Percentiles rank a stretch among this genome's conserved stretches.
Evolutionary conservation across 1,140 invertebrate genomes (phyloP).

Genomic region (Tetragonula clypearis): DNA sequence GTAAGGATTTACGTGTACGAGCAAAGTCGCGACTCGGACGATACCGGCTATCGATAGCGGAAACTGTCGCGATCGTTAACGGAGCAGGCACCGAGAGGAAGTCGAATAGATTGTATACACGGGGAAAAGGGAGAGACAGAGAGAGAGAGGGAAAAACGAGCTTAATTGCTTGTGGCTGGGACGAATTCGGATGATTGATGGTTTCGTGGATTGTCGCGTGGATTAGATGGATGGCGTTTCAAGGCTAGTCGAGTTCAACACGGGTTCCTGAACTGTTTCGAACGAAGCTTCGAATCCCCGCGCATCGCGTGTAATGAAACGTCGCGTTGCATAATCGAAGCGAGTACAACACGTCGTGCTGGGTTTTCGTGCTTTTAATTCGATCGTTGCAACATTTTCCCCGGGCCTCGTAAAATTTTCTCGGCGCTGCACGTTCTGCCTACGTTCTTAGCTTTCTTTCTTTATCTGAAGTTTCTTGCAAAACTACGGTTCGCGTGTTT

Average conservation of each 20-base stretch:
- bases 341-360: neutral
- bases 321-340: neutral
- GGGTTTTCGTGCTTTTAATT: neutral
- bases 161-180: conserved; percentile 30
- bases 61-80: neutral
- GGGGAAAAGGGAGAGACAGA: neutral
- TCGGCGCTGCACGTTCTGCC: neutral
- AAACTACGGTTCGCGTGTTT: neutral
- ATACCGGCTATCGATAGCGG: neutral
- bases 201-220: conserved; percentile 28
- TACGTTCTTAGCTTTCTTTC: no score
- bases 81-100: neutral
- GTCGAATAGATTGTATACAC: neutral
- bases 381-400: neutral
- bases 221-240: conserved; percentile 34
- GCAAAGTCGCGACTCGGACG: neutral
- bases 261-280: neutral
- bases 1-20: neutral
- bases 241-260: conserved; percentile 20
- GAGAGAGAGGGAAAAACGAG: neutral
- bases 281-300: neutral
- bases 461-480: neutral
- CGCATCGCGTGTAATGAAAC: neutral
- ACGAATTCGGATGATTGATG: conserved; percentile 44
- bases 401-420: conserved; percentile 7